Base-by-base conservation (phyloP, 1,140 invertebrate species). In the Heliconius eleuchia region DNA sequence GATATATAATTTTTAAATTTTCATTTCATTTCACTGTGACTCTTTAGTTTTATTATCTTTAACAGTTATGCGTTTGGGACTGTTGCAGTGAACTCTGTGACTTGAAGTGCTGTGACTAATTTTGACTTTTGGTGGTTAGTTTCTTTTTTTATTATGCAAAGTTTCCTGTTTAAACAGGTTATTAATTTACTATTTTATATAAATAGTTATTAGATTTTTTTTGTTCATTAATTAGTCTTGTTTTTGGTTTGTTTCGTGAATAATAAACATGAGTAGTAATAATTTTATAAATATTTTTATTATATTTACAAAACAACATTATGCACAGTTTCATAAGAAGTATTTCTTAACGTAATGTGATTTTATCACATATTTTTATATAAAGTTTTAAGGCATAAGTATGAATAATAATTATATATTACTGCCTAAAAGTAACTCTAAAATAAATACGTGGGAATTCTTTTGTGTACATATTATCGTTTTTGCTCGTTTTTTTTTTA, bases 21-120 rank as follows among this genome's bases (percentile, higher is more conserved):
- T 30, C 23, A 23, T 23, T 23, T 23, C 23, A 23, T 13, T 66
- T 3, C 1, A 46, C 11, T 42, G 57, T 66, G 23, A 27, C 0
- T 27, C 3, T 66, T 27, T 30, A 30, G 11, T 66, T 30, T 30
- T 23, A 13, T 60, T n/a, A 27, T 23, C 8, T 60, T 46, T 4
- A 9, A 23, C 5, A 18, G 42, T 70, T 70, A n/a, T 39, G 34
- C 16, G 3, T 72, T 72, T 72, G 34, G 71, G 71, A 77, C 76
- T 72, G 70, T 77, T 77, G 50, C 60, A 52, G 76, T 77, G 76
- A 77, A 52, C 70, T 71, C 39, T 27, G 76, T 77, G 76, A 77
- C 76, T 77, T 77, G 50, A 76, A 77, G 42, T 77, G 76, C 76
- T 77, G 70, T 77, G 70, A 72, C 42, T 16, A 71, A 37, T 55